Conservation (phyloP, 2,797 vertebrate genomes). For the Cephalopachus bancanus region DNA sequence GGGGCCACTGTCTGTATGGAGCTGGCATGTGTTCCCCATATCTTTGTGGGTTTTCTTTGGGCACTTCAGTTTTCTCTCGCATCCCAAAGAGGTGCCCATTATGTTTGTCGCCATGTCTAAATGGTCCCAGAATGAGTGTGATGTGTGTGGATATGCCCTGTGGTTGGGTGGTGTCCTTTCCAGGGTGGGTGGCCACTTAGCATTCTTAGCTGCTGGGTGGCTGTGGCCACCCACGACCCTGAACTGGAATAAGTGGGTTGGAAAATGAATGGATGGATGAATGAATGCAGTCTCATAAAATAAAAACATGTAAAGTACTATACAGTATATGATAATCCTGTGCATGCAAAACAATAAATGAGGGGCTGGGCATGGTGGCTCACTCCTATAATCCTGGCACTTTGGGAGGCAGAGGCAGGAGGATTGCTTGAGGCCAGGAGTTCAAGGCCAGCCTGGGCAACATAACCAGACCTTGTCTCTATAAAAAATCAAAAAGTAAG, state of each 20-base stretch:
- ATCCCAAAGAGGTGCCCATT: not conserved
- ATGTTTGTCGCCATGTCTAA: not conserved
- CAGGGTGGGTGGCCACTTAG: not conserved
- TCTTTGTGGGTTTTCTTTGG: not conserved
- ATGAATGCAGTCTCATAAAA: not conserved
- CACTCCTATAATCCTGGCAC: not conserved
- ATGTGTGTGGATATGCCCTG: not conserved
- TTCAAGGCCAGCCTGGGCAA: not conserved
- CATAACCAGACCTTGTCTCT: not conserved
- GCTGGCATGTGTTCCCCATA: accelerated
- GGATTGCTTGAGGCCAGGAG: not conserved
- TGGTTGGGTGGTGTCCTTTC: not conserved
- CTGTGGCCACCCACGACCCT: not conserved
- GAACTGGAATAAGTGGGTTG: not conserved
- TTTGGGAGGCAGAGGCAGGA: accelerated
- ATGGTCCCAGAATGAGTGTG: not conserved
- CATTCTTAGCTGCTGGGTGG: not conserved
- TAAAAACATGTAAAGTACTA: not conserved
- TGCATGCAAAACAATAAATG: too few relatives aligned
- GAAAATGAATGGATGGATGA: not conserved
- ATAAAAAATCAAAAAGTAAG: not conserved
- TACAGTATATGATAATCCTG: too few relatives aligned
- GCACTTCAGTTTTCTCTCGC: not conserved
- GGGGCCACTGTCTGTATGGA: not conserved
- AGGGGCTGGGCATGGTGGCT: not conserved